A percentile compares a stretch with the other conserved stretches of the same genome.
Conservation (phyloP, 2,113 vertebrate genomes). For the Elephantulus edwardii region DNA sequence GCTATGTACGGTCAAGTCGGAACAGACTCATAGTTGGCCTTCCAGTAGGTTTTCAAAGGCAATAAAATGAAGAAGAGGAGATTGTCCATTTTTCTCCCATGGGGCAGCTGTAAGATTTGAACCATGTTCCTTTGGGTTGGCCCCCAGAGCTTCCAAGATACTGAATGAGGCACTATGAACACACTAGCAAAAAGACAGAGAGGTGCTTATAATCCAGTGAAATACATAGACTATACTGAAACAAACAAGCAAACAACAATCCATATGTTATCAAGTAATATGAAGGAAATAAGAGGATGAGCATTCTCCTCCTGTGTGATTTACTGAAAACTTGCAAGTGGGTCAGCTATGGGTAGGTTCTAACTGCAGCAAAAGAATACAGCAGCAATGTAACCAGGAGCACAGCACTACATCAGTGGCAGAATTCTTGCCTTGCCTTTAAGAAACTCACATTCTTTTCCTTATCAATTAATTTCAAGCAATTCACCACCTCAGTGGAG, state of each 20-base stretch:
- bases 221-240: background rate
- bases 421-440: background rate
- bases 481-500: background rate
- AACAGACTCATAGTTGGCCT: no score
- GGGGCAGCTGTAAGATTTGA: no score
- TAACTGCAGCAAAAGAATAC: no score
- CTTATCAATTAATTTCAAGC: background rate
- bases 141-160: no score
- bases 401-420: background rate
- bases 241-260: background rate
- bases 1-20: no score
- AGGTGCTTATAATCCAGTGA: background rate
- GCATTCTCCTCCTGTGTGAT: no score
- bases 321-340: no score
- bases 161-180: background rate
- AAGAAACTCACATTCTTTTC: background rate
- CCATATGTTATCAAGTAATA: background rate
- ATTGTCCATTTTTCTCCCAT: no score
- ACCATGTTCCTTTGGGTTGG: no score
- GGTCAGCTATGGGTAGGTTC: no score
- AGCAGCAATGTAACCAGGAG: background rate
- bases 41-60: no score
- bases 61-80: no score
- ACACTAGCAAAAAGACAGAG: background rate
- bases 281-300: background rate